Evolutionary conservation across 2,888 invertebrate species (phyloP).

Genomic region (Tipula helvola): DNA sequence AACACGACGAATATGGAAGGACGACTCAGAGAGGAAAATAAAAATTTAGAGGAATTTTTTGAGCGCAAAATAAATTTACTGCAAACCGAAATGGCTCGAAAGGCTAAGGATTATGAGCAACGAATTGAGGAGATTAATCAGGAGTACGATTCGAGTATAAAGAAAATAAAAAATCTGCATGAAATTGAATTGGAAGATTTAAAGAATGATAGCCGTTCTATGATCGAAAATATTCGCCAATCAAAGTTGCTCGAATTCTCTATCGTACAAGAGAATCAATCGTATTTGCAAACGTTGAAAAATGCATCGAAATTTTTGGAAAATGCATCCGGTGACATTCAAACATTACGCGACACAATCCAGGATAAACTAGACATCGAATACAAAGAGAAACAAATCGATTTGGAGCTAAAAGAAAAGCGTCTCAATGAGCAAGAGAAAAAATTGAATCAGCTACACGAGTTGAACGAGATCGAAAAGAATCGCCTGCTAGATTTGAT

Average conservation of each 20-base stretch:
- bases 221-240: constrained; percentile 31
- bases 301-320: constrained; percentile 29
- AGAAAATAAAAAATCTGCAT: constrained; percentile 26
- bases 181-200: constrained; percentile 26
- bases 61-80: constrained; percentile 23
- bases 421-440: constrained; percentile 21
- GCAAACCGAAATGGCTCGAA: constrained; percentile 22
- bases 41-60: constrained; percentile 24
- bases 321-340: constrained; percentile 23
- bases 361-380: constrained; percentile 23
- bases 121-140: constrained; percentile 23
- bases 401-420: constrained; percentile 26
- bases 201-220: constrained; percentile 24
- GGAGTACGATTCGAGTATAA: constrained; percentile 27
- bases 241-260: constrained; percentile 32
- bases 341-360: constrained; percentile 28
- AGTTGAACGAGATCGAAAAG: background rate
- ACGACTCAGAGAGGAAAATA: constrained; percentile 28
- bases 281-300: constrained; percentile 30
- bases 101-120: constrained; percentile 23
- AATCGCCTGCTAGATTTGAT: constrained; percentile 27
- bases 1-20: constrained; percentile 26
- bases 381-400: constrained; percentile 26
- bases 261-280: constrained; percentile 30
- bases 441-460: background rate